phyloP scores from a whole-genome alignment of 2,888 invertebrate genomes.

The Lasioglossum pauxillum region DNA sequence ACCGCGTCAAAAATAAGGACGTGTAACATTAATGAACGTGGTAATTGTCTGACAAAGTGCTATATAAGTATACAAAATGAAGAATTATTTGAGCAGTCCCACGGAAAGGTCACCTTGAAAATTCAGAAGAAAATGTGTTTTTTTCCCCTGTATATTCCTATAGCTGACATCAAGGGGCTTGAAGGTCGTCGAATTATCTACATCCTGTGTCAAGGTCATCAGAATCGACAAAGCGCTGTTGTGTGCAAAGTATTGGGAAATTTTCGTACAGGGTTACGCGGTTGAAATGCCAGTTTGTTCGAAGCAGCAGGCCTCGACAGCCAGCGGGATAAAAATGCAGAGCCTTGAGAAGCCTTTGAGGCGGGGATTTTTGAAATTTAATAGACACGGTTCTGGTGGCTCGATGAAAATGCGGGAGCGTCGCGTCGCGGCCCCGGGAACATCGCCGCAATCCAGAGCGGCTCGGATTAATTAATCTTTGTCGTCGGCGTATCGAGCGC shows the following conservation, averaged over 20 bases:
- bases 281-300: not conserved
- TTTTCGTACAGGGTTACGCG: not conserved
- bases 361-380: not conserved
- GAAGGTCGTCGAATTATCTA: too few species aligned
- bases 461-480: slow-evolving; percentile 66
- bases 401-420: not conserved
- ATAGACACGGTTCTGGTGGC: not conserved
- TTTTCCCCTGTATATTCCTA: too few species aligned
- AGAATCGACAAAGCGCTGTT: too few species aligned
- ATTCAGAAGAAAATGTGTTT: too few species aligned
- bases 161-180: too few species aligned
- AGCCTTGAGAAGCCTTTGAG: not conserved
- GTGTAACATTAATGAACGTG: not conserved
- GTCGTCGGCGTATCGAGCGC: slow-evolving; percentile 43
- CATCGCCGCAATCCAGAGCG: slow-evolving; percentile 19
- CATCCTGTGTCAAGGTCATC: too few species aligned
- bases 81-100: too few species aligned
- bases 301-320: not conserved
- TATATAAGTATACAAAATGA: too few species aligned
- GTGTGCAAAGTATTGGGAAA: not conserved
- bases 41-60: not conserved
- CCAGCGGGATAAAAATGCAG: not conserved
- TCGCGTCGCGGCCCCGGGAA: not conserved
- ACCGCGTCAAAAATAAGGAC: not conserved
- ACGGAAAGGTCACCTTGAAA: too few species aligned